phyloP scores from a whole-genome alignment of 1,140 invertebrate species.

The Drosophila tropicalis region DNA sequence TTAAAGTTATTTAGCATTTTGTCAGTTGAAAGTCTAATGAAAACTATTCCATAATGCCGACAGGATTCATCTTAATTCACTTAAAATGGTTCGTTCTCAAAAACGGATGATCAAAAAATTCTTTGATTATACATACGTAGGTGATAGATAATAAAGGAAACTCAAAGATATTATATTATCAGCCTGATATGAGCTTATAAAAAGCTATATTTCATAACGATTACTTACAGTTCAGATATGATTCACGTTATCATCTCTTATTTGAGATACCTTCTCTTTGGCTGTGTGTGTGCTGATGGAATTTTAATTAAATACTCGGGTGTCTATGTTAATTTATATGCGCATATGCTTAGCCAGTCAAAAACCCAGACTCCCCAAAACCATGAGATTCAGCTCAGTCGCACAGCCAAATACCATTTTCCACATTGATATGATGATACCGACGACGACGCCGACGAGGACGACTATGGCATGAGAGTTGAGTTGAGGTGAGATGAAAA shows the following conservation, averaged over 20 bases:
- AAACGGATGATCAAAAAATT: too few species aligned
- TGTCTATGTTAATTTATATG: constrained; percentile 82
- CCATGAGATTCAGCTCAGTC: constrained; percentile 4
- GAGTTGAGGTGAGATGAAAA: constrained; percentile 11
- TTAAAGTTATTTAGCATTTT: too few species aligned
- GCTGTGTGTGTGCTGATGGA: constrained; percentile 63
- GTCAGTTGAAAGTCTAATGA: too few species aligned
- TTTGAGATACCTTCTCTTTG: constrained; percentile 7
- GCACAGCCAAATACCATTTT: constrained; percentile 44
- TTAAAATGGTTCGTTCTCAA: too few species aligned
- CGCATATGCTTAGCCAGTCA: constrained; percentile 75
- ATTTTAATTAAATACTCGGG: constrained; percentile 81
- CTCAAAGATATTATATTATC: too few species aligned
- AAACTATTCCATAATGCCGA: too few species aligned
- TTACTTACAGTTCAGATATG: not conserved
- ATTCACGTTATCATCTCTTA: not conserved
- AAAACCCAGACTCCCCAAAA: constrained; percentile 14
- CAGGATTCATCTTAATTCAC: too few species aligned
- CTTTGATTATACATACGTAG: too few species aligned
- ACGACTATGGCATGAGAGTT: not conserved
- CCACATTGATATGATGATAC: constrained; percentile 60
- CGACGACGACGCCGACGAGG: not conserved
- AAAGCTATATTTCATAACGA: too few species aligned
- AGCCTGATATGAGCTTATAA: too few species aligned
- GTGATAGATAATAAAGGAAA: too few species aligned